Conservation (phyloP, 1,140 invertebrate species). For the Drosophila tropicalis region DNA sequence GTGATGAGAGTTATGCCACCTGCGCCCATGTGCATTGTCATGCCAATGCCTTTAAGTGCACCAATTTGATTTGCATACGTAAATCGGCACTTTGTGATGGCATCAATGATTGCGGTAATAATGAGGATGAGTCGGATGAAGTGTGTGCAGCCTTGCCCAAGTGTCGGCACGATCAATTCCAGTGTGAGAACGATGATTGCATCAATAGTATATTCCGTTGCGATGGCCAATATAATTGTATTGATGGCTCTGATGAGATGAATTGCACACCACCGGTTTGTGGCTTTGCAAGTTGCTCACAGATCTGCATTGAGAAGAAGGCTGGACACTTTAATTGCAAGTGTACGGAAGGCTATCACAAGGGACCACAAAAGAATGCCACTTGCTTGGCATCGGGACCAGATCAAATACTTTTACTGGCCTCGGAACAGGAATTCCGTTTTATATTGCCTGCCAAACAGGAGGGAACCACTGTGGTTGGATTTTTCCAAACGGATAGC, state of each 20-base stretch:
- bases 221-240: constrained; percentile 86
- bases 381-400: constrained; percentile 85
- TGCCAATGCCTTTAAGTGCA: constrained; percentile 85
- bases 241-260: constrained; percentile 87
- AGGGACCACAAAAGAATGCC: constrained; percentile 83
- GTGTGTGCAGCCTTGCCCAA: constrained; percentile 87
- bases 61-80: constrained; percentile 87
- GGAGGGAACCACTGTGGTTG: constrained; percentile 83
- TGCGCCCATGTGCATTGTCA: constrained; percentile 93
- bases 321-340: constrained; percentile 86
- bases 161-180: constrained; percentile 88
- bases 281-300: constrained; percentile 89
- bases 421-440: constrained; percentile 87
- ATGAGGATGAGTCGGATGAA: constrained; percentile 85
- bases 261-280: constrained; percentile 89
- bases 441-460: constrained; percentile 87
- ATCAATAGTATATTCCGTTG: constrained; percentile 91
- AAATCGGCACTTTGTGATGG: constrained; percentile 88
- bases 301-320: constrained; percentile 89
- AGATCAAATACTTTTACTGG: constrained; percentile 86
- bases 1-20: constrained; percentile 91
- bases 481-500: constrained; percentile 77
- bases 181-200: constrained; percentile 89
- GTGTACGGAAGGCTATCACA: constrained; percentile 87
- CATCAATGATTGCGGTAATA: constrained; percentile 87